These are phyloP conservation scores for Lophius americanus DNA, from an alignment of 2,797 vertebrate species.

Conservation along the genomic window DNA sequence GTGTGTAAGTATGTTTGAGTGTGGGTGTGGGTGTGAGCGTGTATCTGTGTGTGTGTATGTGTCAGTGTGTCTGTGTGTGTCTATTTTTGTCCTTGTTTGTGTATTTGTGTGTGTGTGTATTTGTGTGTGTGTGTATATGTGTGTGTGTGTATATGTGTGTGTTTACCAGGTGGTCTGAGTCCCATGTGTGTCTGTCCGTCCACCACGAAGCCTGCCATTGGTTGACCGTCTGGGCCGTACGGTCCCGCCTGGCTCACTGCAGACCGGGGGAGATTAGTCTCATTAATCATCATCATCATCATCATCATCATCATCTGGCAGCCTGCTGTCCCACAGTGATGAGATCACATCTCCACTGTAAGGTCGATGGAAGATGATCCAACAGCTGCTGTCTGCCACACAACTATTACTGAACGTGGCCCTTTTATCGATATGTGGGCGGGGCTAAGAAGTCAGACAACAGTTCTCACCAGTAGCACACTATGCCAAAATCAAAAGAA, in stretches of 20 bases:
- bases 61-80: conserved; percentile 93
- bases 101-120: conserved; percentile 76
- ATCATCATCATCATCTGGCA: no score
- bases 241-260: conserved; percentile 94
- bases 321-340: conserved; percentile 37
- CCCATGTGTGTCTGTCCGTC: conserved; percentile 96
- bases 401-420: no score
- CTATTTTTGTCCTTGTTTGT: conserved; percentile 95
- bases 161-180: conserved; percentile 94
- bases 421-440: no score
- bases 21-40: conserved; percentile 21
- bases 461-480: no score
- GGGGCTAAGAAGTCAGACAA: no score
- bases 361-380: not conserved
- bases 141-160: conserved; percentile 31
- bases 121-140: conserved; percentile 22
- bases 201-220: conserved; percentile 96
- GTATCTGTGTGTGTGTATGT: conserved; percentile 35
- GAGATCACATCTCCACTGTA: conserved; percentile 25
- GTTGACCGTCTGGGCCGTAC: conserved; percentile 93
- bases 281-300: no score
- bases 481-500: no score
- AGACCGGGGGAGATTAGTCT: conserved; percentile 38
- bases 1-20: no score
- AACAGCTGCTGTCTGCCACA: conserved; percentile 26